A percentile compares a stretch with the other conserved stretches of the same genome.
Conservation (phyloP, 2,797 vertebrate species). For the Botia kubotai region DNA sequence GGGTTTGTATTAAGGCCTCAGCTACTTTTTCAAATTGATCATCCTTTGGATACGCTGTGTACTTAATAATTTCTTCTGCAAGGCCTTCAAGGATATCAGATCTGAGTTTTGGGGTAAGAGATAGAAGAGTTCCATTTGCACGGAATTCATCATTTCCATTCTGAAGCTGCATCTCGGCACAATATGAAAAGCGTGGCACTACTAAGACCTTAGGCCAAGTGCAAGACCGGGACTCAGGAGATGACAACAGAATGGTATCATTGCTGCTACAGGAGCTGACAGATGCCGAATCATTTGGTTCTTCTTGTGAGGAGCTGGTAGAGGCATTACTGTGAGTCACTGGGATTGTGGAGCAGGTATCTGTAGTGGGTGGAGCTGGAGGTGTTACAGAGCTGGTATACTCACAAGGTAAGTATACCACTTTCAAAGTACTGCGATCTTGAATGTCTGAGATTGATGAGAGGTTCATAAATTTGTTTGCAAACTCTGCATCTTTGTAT, state of each 20-base stretch:
- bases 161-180: slow-evolving; percentile 52
- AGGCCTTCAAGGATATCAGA: slow-evolving; percentile 61
- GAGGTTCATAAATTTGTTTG: background rate
- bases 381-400: background rate
- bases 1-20: slow-evolving; percentile 37
- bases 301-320: slow-evolving; percentile 26
- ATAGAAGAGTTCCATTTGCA: slow-evolving; percentile 45
- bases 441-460: slow-evolving; percentile 26
- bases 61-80: slow-evolving; percentile 56
- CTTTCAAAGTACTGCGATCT: slow-evolving; percentile 21
- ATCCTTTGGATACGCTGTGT: slow-evolving; percentile 56
- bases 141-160: slow-evolving; percentile 49
- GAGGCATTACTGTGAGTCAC: slow-evolving; percentile 35
- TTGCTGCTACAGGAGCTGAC: background rate
- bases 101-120: slow-evolving; percentile 46
- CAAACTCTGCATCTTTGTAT: slow-evolving; percentile 20
- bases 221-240: slow-evolving; percentile 2
- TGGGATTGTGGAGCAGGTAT: slow-evolving; percentile 20
- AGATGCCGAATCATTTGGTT: slow-evolving; percentile 7
- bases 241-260: background rate
- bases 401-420: slow-evolving; percentile 28
- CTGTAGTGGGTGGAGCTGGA: background rate
- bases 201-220: too few species aligned
- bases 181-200: too few species aligned
- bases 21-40: slow-evolving; percentile 49